A percentile compares a stretch with the other conserved stretches of the same genome.
Conservation (phyloP, 1,140 invertebrate genomes). For the Cydia amplana region DNA sequence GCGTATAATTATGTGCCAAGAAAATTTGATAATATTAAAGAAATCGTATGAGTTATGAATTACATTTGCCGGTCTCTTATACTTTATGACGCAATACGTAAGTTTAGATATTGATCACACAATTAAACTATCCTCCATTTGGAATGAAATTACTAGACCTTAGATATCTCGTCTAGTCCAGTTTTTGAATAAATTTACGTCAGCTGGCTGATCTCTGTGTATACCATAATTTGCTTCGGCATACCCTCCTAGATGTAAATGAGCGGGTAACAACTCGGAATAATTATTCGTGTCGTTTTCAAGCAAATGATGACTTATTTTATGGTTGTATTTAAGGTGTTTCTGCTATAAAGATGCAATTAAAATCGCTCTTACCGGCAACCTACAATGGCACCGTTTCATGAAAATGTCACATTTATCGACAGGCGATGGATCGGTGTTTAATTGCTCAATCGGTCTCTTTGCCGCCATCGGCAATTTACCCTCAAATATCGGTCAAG, state of each 20-base stretch:
- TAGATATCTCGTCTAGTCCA: constrained; percentile 28
- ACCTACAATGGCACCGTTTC: background rate
- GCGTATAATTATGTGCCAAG: constrained; percentile 52
- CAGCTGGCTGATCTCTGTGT: background rate
- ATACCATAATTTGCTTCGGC: background rate
- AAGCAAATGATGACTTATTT: too few species aligned
- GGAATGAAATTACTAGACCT: background rate
- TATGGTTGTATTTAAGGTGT: background rate
- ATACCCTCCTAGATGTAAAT: constrained; percentile 12
- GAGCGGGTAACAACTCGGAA: background rate
- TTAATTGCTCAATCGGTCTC: constrained; percentile 34
- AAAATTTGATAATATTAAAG: constrained; percentile 39
- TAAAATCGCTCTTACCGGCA: background rate
- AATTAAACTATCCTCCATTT: background rate
- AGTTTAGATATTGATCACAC: constrained; percentile 34
- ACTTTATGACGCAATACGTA: background rate
- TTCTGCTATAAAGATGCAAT: background rate
- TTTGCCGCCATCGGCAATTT: background rate
- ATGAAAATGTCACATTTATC: background rate
- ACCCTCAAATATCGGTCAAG: constrained; percentile 33
- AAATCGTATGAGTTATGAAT: background rate
- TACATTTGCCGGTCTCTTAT: background rate
- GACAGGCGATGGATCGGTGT: constrained; percentile 8
- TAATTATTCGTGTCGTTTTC: background rate
- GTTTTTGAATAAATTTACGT: background rate